Evolutionary conservation across 2,888 invertebrate species (phyloP).

Genomic region (Hypomecis atomaria): DNA sequence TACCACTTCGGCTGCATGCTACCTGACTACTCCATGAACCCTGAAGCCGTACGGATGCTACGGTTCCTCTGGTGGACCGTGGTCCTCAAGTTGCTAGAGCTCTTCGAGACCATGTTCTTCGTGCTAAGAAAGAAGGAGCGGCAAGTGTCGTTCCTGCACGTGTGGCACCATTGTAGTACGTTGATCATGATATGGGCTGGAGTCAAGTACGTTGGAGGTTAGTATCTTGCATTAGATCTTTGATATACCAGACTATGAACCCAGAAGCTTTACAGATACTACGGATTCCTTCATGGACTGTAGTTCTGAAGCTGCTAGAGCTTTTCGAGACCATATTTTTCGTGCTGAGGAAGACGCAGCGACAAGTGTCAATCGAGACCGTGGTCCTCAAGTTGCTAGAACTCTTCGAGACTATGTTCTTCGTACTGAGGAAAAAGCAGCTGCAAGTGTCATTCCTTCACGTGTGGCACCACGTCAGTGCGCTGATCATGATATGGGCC

Average conservation of each 20-base stretch:
- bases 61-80: slow-evolving; percentile 86
- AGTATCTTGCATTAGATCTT: slow-evolving; percentile 38
- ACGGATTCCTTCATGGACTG: slow-evolving; percentile 85
- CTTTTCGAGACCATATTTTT: too few relatives aligned
- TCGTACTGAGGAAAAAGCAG: slow-evolving; percentile 88
- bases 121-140: slow-evolving; percentile 88
- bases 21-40: slow-evolving; percentile 88
- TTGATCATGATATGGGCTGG: slow-evolving; percentile 85
- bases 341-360: too few relatives aligned
- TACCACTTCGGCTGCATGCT: slow-evolving; percentile 87
- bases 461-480: slow-evolving; percentile 88
- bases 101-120: slow-evolving; percentile 89
- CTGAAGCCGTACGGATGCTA: slow-evolving; percentile 85
- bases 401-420: slow-evolving; percentile 88
- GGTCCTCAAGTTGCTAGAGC: slow-evolving; percentile 86
- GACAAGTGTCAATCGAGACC: slow-evolving; percentile 87
- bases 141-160: slow-evolving; percentile 89
- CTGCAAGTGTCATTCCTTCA: slow-evolving; percentile 89
- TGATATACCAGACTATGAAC: too few relatives aligned
- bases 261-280: slow-evolving; percentile 44
- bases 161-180: slow-evolving; percentile 89
- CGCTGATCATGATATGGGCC: slow-evolving; percentile 85
- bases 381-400: slow-evolving; percentile 87
- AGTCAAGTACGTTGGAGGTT: slow-evolving; percentile 88
- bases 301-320: too few relatives aligned